Base-by-base conservation (phyloP, 1,140 invertebrate genomes). In the Mycetomoellerius zeteki region DNA sequence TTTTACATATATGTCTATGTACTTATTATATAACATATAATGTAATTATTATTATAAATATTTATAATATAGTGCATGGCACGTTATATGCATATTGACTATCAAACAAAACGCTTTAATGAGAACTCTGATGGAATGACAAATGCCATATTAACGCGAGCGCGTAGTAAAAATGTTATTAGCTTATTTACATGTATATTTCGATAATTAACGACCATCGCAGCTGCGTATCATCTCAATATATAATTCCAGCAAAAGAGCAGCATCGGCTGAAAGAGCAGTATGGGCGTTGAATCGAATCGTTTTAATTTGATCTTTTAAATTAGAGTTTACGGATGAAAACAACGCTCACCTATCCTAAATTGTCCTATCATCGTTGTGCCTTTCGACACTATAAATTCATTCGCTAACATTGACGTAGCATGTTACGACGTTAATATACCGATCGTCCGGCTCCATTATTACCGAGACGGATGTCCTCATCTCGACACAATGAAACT, bases 231-330 rank as follows among this genome's bases (percentile, higher is more conserved):
- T 27, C 33, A 16, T 37, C 69, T 69, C 56, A 19, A 47, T 30
- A 67, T 37, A 21, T 3, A 33, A 7, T 24, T 69, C n/a, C 8
- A 52, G 52, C 47, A 65, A 65, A 33, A 65, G 60, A 30, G 60
- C n/a, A 58, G 12, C 10, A 47, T 27, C 72, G 21, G 52, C 58
- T 84, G 73, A 90, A 88, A 86, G 56, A 71, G 62, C 62, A 56
- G 62, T 72, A 67, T 21, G 1, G 24, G 27, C 24, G 37, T 75
- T 73, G 64, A 86, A 76, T 64, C 69, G 67, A 30, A 88, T 88
- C 64, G 33, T 50, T 87, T 58, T 88, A 91, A 92, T 91, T 89
- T 76, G 62, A 88, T 87, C 78, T 87, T 85, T 89, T 87, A 82
- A 88, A 92, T 90, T 89, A 87, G 78, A 90, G 58, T 60, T 84